Conservation (phyloP, 1,140 invertebrate genomes). For the Pentalonia nigronervosa region DNA sequence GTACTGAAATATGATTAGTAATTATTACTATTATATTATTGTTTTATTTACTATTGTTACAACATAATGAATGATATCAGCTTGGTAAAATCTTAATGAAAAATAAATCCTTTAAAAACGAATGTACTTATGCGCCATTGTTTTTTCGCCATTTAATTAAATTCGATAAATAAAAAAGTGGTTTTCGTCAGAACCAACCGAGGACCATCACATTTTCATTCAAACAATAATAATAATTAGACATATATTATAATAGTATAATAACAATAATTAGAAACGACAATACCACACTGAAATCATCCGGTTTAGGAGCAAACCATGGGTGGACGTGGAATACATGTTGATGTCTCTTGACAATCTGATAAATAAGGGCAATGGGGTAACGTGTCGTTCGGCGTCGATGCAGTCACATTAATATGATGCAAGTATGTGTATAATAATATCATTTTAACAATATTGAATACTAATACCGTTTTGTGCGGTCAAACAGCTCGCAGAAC, state of each 20-base stretch:
- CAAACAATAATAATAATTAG: background rate
- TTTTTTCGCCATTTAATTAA: background rate
- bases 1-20: no score
- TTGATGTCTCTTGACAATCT: background rate
- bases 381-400: background rate
- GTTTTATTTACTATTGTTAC: background rate
- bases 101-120: background rate
- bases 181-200: background rate
- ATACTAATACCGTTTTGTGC: background rate
- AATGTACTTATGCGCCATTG: background rate
- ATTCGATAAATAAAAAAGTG: background rate
- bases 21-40: slow-evolving; percentile 22
- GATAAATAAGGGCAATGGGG: background rate
- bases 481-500: background rate
- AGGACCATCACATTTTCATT: background rate
- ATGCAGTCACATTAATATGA: background rate
- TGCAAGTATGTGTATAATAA: no score
- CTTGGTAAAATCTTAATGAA: background rate
- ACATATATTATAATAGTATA: background rate
- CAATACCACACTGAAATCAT: background rate
- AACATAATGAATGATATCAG: background rate
- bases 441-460: background rate
- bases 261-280: background rate
- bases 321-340: background rate
- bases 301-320: background rate